Percentiles rank a stretch among this genome's conserved stretches.
Conservation (phyloP, 2,113 vertebrate species). For the Trichomycterus rosablanca region DNA sequence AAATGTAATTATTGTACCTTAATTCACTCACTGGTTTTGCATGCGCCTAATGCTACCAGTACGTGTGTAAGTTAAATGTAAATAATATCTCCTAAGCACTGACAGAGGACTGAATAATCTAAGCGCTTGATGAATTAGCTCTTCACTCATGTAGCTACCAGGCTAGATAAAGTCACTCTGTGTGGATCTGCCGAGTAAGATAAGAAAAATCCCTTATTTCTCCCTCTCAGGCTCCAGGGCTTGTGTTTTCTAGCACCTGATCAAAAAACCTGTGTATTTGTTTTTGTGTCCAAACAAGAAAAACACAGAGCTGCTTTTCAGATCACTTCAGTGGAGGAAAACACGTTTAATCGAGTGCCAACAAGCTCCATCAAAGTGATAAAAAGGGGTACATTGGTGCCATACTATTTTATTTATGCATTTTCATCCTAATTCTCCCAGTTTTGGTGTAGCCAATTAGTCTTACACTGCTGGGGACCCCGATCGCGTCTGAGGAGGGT, state of each 20-base stretch:
- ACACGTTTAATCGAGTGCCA: conserved; percentile 12
- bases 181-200: conserved; percentile 58
- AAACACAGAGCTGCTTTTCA: conserved; percentile 8
- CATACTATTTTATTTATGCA: no score
- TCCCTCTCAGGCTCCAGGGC: conserved; percentile 31
- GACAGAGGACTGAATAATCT: conserved; percentile 50
- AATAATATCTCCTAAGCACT: conserved; percentile 10
- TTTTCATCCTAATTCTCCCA: no score
- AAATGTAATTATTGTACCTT: no score
- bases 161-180: conserved; percentile 55
- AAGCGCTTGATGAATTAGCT: conserved; percentile 50
- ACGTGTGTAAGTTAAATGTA: conserved; percentile 9
- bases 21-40: no score
- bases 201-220: conserved; percentile 57
- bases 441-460: no score
- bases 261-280: conserved; percentile 29
- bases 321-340: conserved; percentile 5
- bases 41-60: conserved; percentile 36
- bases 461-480: no score
- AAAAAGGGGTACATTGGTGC: no score
- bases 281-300: conserved; percentile 19
- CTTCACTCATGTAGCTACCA: conserved; percentile 50
- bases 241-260: conserved; percentile 23
- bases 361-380: background rate
- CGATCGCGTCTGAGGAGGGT: no score